Percentiles rank a stretch among this genome's conserved stretches.
These are phyloP conservation scores for Microchirus variegatus DNA, from an alignment of 2,797 vertebrate genomes.

Conservation along the genomic window DNA sequence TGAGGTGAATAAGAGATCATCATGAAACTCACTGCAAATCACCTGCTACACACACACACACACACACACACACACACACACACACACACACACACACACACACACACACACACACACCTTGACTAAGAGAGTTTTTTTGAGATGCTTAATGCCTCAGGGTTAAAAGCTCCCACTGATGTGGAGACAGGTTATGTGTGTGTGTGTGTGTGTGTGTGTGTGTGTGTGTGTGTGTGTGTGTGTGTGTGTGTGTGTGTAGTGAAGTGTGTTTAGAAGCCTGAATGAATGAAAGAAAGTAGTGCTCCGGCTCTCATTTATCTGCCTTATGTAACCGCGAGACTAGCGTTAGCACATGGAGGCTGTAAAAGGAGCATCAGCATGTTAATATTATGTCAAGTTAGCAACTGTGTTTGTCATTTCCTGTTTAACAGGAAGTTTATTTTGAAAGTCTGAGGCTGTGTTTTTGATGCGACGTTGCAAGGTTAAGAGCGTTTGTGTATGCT, in stretches of 20 bases:
- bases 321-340: constrained; percentile 74
- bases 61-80: constrained; percentile 20
- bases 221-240: too few species aligned
- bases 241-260: background rate
- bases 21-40: constrained; percentile 15
- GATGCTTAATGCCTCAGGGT: constrained; percentile 23
- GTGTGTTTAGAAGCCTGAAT: constrained; percentile 22
- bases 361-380: constrained; percentile 22
- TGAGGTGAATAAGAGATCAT: constrained; percentile 9
- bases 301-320: constrained; percentile 67
- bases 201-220: constrained; percentile 10
- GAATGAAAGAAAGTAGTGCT: constrained; percentile 51
- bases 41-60: constrained; percentile 8
- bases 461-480: too few species aligned
- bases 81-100: constrained; percentile 12
- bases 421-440: too few species aligned
- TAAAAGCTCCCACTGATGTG: constrained; percentile 34
- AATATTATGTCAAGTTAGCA: too few species aligned
- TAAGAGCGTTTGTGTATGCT: too few species aligned
- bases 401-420: too few species aligned
- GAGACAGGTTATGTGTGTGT: constrained; percentile 18
- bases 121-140: constrained; percentile 16
- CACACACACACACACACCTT: constrained; percentile 21
- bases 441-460: too few species aligned
- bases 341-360: constrained; percentile 55